These are phyloP conservation scores for Lutjanus argentimaculatus DNA, from an alignment of 2,797 vertebrate species.

Conservation along the genomic window DNA sequence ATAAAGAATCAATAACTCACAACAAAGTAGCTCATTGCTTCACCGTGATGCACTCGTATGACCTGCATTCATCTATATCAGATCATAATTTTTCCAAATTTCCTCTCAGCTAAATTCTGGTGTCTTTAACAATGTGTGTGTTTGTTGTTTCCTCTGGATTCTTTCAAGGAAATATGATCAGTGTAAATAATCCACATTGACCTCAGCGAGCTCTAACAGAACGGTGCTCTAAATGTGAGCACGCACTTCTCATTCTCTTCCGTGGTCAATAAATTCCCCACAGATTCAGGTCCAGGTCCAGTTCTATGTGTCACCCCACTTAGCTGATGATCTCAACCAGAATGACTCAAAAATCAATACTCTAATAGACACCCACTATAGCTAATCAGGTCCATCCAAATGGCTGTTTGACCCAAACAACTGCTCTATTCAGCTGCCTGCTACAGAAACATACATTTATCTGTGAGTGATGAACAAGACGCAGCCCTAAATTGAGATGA, in stretches of 20 bases:
- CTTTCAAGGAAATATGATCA: conserved; percentile 35
- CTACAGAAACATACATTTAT: conserved; percentile 50
- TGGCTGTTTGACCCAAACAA: conserved; percentile 64
- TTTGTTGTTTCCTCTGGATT: conserved; percentile 10
- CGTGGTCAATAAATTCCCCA: conserved; percentile 46
- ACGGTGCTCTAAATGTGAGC: conserved; percentile 28
- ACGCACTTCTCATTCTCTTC: conserved; percentile 25
- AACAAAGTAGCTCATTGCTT: background rate
- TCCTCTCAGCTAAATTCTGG: background rate
- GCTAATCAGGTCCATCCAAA: conserved; percentile 69
- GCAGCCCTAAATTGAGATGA: conserved; percentile 64
- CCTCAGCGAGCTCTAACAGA: conserved; percentile 8
- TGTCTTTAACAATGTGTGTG: background rate
- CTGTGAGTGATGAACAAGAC: conserved; percentile 63
- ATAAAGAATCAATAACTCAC: conserved; percentile 16
- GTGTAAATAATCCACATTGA: conserved; percentile 43
- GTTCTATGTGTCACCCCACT: conserved; percentile 59
- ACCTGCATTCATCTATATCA: background rate
- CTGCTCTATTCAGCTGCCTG: conserved; percentile 31
- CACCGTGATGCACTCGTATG: background rate
- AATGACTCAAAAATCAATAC: conserved; percentile 74
- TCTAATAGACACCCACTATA: conserved; percentile 68
- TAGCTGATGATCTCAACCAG: conserved; percentile 69
- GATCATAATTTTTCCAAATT: conserved; percentile 1
- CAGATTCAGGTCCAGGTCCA: conserved; percentile 48